Percentiles rank a stretch among this genome's conserved stretches.
Evolutionary conservation across 2,113 vertebrate genomes (phyloP).

Genomic region (Pachyramphus minor): DNA sequence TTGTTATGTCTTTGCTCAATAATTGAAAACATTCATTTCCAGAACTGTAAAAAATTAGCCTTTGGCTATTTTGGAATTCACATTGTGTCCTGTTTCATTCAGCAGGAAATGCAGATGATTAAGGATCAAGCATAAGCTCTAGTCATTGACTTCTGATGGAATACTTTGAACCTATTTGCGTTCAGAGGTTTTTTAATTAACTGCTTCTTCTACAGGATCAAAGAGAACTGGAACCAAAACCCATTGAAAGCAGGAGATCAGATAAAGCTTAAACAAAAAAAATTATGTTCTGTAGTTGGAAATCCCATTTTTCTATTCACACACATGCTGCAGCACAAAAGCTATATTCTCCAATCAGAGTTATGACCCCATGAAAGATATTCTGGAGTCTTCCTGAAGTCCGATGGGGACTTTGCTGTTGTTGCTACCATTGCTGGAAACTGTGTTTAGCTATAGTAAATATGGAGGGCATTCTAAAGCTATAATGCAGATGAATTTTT

Average conservation of each 20-base stretch:
- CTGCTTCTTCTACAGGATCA: neutral
- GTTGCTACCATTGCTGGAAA: neutral
- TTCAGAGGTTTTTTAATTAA: slow-evolving; percentile 35
- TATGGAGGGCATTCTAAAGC: neutral
- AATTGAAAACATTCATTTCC: slow-evolving; percentile 41
- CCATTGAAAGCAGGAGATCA: neutral
- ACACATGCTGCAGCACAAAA: neutral
- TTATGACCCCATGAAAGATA: neutral
- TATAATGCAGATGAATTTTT: neutral
- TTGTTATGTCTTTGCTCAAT: slow-evolving; percentile 44
- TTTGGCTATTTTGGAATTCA: slow-evolving; percentile 40
- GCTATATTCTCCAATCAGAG: neutral
- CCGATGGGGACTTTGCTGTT: neutral
- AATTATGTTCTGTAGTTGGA: neutral
- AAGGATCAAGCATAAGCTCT: slow-evolving; percentile 1
- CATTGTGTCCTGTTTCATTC: neutral
- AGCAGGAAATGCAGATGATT: slow-evolving; percentile 28
- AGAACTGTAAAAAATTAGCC: neutral
- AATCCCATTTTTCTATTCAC: neutral
- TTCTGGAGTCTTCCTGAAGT: neutral
- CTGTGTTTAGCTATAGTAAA: neutral
- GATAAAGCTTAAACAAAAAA: neutral
- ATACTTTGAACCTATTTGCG: slow-evolving; percentile 28
- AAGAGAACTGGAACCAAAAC: neutral
- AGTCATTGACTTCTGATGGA: slow-evolving; percentile 31